Evolutionary conservation across 2,113 vertebrate species (phyloP).

Genomic region (Sturnus vulgaris): DNA sequence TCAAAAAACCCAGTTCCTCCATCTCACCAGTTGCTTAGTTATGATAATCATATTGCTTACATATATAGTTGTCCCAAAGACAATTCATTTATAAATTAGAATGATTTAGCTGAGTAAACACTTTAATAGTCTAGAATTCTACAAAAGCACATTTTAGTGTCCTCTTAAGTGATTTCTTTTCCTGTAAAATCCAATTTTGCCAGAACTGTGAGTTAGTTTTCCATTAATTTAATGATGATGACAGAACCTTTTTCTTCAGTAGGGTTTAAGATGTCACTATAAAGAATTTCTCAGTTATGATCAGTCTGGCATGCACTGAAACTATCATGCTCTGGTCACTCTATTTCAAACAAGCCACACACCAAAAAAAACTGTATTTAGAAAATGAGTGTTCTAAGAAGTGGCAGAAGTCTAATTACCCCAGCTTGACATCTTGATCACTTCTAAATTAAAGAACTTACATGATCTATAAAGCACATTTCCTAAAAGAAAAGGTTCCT

Average conservation of each 20-base stretch:
- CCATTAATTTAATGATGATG: background rate
- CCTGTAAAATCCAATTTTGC: background rate
- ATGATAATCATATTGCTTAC: background rate
- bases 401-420: background rate
- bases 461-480: background rate
- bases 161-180: background rate
- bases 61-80: background rate
- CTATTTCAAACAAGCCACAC: background rate
- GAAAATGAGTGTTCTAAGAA: background rate
- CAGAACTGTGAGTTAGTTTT: background rate
- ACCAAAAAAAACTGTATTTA: background rate
- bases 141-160: background rate
- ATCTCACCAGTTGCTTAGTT: background rate
- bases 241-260: background rate
- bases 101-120: background rate
- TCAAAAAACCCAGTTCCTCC: background rate
- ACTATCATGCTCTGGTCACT: background rate
- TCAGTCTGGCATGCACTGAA: background rate
- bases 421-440: background rate
- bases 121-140: background rate
- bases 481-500: background rate
- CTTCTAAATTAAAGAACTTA: background rate
- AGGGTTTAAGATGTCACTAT: background rate
- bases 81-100: background rate
- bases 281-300: background rate